Evolutionary conservation across 2,888 invertebrate genomes (phyloP).

Genomic region (Spicauda simplicius): DNA sequence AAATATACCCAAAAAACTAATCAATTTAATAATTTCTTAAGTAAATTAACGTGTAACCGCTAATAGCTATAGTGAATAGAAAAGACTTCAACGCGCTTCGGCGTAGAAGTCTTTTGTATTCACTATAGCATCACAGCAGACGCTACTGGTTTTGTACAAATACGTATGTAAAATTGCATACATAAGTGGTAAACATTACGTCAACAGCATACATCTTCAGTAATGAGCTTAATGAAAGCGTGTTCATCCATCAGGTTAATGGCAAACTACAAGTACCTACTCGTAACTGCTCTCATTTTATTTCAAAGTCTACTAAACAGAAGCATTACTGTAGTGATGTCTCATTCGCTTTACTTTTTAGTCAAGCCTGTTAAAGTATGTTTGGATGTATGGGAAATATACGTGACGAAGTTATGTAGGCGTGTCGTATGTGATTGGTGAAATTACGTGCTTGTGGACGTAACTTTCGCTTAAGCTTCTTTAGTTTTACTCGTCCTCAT

Average conservation of each 20-base stretch:
- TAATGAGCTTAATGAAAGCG: slow-evolving; percentile 35
- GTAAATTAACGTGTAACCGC: background rate
- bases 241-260: slow-evolving; percentile 35
- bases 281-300: slow-evolving; percentile 18
- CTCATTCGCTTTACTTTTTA: slow-evolving; percentile 27
- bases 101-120: slow-evolving; percentile 56
- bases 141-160: slow-evolving; percentile 10
- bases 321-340: slow-evolving; percentile 22
- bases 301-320: slow-evolving; percentile 20
- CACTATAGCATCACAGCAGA: slow-evolving; percentile 1
- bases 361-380: slow-evolving; percentile 40
- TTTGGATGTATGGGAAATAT: slow-evolving; percentile 51
- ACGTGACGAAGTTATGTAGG: slow-evolving; percentile 45
- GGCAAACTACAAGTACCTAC: slow-evolving; percentile 12
- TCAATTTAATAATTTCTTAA: background rate
- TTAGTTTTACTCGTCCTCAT: background rate
- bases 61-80: slow-evolving; percentile 23
- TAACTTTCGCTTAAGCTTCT: slow-evolving; percentile 34
- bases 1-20: no score
- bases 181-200: slow-evolving; percentile 22
- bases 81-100: no score
- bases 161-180: slow-evolving; percentile 4
- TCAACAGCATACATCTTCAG: slow-evolving; percentile 20
- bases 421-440: slow-evolving; percentile 51
- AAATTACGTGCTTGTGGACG: slow-evolving; percentile 42